Evolutionary conservation across 1,140 invertebrate genomes (phyloP).

Genomic region (Aphis gossypii): DNA sequence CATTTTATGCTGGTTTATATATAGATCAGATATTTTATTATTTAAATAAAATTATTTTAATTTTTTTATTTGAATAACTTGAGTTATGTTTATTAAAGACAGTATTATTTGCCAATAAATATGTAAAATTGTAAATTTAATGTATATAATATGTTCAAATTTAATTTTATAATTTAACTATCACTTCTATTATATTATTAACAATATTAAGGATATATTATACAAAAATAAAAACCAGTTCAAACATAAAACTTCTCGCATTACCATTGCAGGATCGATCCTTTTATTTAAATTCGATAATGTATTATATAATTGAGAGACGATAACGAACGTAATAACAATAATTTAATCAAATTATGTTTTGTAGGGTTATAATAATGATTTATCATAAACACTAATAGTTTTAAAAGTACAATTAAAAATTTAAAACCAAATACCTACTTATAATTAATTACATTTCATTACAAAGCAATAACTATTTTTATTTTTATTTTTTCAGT

Average conservation of each 20-base stretch:
- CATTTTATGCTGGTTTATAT: not conserved
- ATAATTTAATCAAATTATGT: not conserved
- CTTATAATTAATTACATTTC: not conserved
- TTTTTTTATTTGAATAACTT: not conserved
- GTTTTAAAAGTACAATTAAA: not conserved
- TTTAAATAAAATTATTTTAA: not conserved
- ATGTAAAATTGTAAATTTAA: not conserved
- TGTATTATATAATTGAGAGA: not conserved
- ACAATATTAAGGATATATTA: too few species aligned
- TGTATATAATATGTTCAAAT: not conserved
- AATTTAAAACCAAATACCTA: not conserved
- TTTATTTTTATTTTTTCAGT: not conserved
- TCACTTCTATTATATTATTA: not conserved
- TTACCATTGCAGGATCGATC: not conserved
- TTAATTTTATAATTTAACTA: not conserved
- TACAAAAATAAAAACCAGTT: not conserved
- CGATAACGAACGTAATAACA: not conserved
- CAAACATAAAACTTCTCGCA: not conserved
- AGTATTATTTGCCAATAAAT: not conserved
- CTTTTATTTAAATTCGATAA: not conserved
- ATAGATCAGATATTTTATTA: not conserved
- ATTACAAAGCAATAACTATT: not conserved
- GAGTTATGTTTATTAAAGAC: not conserved
- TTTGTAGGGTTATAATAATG: too few species aligned
- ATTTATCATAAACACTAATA: not conserved